A percentile compares a stretch with the other conserved stretches of the same genome.
Evolutionary conservation across 2,113 vertebrate species (phyloP).

Genomic region (Gallinago paraguaiae): DNA sequence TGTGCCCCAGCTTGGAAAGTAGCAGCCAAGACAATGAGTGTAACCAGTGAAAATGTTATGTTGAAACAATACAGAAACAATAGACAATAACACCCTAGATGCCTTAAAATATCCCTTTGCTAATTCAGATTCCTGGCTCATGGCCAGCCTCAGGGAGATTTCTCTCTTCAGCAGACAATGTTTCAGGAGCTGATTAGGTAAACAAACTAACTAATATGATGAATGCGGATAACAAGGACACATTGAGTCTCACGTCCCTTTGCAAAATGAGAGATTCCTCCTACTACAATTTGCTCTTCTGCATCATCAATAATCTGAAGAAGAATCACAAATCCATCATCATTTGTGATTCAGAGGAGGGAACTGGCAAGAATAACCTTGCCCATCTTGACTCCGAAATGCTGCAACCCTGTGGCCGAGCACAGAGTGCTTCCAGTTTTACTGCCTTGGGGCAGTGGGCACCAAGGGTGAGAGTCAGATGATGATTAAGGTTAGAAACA

Average conservation of each 20-base stretch:
- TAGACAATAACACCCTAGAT: background rate
- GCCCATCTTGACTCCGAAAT: background rate
- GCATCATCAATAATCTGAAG: background rate
- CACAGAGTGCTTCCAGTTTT: background rate
- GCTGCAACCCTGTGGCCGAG: background rate
- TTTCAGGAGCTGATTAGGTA: conserved; percentile 49
- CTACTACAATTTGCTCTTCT: conserved; percentile 20
- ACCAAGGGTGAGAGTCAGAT: background rate
- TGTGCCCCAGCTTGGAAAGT: background rate
- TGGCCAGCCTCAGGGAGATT: background rate
- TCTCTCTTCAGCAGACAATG: background rate
- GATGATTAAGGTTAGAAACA: background rate
- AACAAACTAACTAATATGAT: conserved; percentile 59
- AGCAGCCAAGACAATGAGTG: background rate
- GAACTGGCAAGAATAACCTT: background rate
- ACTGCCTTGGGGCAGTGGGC: background rate
- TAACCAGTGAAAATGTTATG: background rate
- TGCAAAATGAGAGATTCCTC: conserved; percentile 37
- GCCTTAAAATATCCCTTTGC: background rate
- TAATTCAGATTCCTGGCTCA: conserved; percentile 13
- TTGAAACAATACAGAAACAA: background rate
- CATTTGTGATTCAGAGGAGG: background rate
- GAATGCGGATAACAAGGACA: conserved; percentile 9
- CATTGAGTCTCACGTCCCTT: background rate
- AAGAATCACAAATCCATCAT: background rate